A percentile compares a stretch with the other conserved stretches of the same genome.
These are phyloP conservation scores for Gobio occitaniae DNA, from an alignment of 2,797 vertebrate species.

Conservation along the genomic window DNA sequence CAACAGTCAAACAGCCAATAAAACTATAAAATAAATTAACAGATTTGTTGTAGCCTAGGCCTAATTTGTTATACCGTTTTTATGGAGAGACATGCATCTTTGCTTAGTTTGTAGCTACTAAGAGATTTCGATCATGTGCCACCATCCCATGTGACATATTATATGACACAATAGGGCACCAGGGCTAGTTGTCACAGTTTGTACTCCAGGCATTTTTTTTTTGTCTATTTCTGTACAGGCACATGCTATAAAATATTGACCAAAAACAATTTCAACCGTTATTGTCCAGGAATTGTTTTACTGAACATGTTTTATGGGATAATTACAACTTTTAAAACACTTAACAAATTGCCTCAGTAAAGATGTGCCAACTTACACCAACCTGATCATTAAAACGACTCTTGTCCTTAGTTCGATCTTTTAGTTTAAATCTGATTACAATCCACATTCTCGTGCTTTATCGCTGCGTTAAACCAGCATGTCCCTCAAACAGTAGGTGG, in stretches of 20 bases:
- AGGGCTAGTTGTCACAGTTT: neutral
- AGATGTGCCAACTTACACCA: neutral
- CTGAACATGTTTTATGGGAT: neutral
- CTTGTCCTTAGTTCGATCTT: neutral
- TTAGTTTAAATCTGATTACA: neutral
- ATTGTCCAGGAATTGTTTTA: neutral
- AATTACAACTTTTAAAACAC: neutral
- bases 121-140: neutral
- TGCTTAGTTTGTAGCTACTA: neutral
- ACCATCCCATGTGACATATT: neutral
- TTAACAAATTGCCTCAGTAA: neutral
- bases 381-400: neutral
- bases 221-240: neutral
- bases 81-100: neutral
- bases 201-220: too few relatives aligned
- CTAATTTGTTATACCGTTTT: neutral
- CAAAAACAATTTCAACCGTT: neutral
- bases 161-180: neutral
- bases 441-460: neutral
- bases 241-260: neutral
- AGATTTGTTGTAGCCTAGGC: neutral
- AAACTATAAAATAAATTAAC: neutral
- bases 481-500: slow-evolving; percentile 70
- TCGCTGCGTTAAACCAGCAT: neutral
- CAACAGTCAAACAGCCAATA: neutral